phyloP scores from a whole-genome alignment of 2,113 vertebrate species.

The Eleginops maclovinus region DNA sequence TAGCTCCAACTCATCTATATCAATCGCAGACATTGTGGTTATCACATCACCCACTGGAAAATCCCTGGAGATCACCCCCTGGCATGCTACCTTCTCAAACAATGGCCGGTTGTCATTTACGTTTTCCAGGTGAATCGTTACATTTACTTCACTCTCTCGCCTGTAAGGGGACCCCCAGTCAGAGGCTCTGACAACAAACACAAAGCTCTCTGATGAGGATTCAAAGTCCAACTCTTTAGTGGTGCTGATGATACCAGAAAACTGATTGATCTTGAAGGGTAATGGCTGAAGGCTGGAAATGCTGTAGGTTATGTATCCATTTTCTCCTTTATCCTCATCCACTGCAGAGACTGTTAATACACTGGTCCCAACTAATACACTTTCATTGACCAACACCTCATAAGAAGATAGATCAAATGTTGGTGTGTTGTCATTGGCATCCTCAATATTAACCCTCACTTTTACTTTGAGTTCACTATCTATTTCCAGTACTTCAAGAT shows the following conservation, averaged over 20 bases:
- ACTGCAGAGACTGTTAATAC: conserved; percentile 89
- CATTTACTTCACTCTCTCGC: conserved; percentile 94
- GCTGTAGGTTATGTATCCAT: conserved; percentile 98
- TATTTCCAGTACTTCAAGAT: conserved; percentile 87
- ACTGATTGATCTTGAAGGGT: conserved; percentile 95
- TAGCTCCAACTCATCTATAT: conserved; percentile 94
- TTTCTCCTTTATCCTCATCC: conserved; percentile 94
- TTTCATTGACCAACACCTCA: conserved; percentile 93
- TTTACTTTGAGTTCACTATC: conserved; percentile 86
- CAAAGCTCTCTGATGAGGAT: conserved; percentile 91
- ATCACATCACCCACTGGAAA: conserved; percentile 92
- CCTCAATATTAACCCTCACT: conserved; percentile 88
- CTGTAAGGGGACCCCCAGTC: conserved; percentile 98
- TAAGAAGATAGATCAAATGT: conserved; percentile 89
- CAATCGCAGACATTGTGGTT: conserved; percentile 95
- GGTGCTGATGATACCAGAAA: conserved; percentile 92
- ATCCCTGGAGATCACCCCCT: conserved; percentile 91
- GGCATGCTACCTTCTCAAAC: conserved; percentile 95
- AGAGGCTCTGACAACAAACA: conserved; percentile 94
- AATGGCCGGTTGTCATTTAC: conserved; percentile 96
- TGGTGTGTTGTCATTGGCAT: conserved; percentile 94
- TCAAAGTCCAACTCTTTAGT: conserved; percentile 95
- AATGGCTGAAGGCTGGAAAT: conserved; percentile 90
- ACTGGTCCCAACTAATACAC: conserved; percentile 87
- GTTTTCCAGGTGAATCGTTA: conserved; percentile 93